Percentiles rank a stretch among this genome's conserved stretches.
Evolutionary conservation across 2,113 vertebrate species (phyloP).

Genomic region (Osmerus mordax): DNA sequence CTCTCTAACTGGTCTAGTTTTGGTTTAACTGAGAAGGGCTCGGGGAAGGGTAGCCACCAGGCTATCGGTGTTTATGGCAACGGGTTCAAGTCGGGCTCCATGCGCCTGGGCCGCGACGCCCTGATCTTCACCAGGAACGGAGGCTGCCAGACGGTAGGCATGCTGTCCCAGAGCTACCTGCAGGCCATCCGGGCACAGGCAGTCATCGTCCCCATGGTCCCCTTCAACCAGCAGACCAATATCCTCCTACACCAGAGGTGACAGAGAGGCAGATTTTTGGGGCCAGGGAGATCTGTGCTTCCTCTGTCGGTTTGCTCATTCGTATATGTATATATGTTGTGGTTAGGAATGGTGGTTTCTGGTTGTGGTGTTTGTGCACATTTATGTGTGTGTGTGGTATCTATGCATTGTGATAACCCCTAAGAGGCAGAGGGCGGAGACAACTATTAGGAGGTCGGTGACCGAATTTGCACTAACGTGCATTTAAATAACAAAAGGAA

Average conservation of each 20-base stretch:
- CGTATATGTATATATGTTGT: neutral
- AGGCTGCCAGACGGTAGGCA: slow-evolving; percentile 72
- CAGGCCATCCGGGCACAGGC: slow-evolving; percentile 75
- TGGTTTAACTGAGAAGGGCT: slow-evolving; percentile 78
- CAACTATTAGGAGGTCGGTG: too few species aligned
- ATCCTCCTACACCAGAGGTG: slow-evolving; percentile 58
- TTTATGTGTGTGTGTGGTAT: neutral
- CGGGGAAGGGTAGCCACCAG: slow-evolving; percentile 61
- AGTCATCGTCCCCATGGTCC: slow-evolving; percentile 79
- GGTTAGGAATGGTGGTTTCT: slow-evolving; percentile 5
- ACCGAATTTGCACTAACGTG: too few species aligned
- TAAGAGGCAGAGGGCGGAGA: too few species aligned
- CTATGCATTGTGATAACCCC: neutral
- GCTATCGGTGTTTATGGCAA: slow-evolving; percentile 80
- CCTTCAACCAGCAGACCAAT: slow-evolving; percentile 80
- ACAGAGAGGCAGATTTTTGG: neutral
- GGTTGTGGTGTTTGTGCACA: neutral
- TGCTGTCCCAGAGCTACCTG: slow-evolving; percentile 80
- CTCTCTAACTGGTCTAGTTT: slow-evolving; percentile 64
- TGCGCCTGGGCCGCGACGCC: slow-evolving; percentile 77
- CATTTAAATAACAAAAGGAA: too few species aligned
- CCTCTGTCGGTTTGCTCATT: neutral
- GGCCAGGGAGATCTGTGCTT: neutral
- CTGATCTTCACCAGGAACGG: slow-evolving; percentile 84
- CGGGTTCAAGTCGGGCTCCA: slow-evolving; percentile 82